Evolutionary conservation across 2,113 vertebrate genomes (phyloP).

Genomic region (Microcebus ravelobensis): DNA sequence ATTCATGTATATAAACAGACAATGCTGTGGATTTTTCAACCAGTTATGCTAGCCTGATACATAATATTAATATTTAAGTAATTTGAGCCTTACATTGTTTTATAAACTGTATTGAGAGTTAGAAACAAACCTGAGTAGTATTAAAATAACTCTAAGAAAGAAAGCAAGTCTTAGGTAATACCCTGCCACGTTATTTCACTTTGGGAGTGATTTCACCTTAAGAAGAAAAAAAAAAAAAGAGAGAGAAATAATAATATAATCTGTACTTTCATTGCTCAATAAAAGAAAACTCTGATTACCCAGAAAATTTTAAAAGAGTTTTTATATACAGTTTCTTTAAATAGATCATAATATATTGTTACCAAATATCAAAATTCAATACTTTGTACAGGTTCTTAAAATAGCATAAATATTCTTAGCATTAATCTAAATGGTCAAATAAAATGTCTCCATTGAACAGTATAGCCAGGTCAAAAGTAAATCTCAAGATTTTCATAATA

Average conservation of each 20-base stretch:
- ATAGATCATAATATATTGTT: conserved; percentile 14
- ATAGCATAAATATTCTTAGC: background rate
- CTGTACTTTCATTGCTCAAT: conserved; percentile 33
- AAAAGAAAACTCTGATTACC: conserved; percentile 29
- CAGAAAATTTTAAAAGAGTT: conserved; percentile 1
- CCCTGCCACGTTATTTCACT: background rate
- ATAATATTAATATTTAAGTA: conserved; percentile 6
- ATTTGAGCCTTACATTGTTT: conserved; percentile 36
- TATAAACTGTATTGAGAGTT: conserved; percentile 16
- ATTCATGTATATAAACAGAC: background rate
- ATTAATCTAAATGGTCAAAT: conserved; percentile 36
- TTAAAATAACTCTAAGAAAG: conserved; percentile 33
- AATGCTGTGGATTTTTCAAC: conserved; percentile 11
- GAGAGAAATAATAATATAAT: background rate
- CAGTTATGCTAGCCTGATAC: background rate
- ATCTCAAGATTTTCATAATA: background rate
- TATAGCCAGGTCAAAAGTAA: background rate
- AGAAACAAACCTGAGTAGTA: conserved; percentile 17
- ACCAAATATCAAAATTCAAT: conserved; percentile 20
- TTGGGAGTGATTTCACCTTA: background rate
- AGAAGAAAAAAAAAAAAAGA: background rate
- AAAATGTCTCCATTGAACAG: conserved; percentile 1
- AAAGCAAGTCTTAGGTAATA: background rate
- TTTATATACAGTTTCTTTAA: background rate
- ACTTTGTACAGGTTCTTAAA: background rate